Conservation (phyloP, 37 sponge, comb jelly and placozoan genomes). For the Petrosia ficiformis region DNA sequence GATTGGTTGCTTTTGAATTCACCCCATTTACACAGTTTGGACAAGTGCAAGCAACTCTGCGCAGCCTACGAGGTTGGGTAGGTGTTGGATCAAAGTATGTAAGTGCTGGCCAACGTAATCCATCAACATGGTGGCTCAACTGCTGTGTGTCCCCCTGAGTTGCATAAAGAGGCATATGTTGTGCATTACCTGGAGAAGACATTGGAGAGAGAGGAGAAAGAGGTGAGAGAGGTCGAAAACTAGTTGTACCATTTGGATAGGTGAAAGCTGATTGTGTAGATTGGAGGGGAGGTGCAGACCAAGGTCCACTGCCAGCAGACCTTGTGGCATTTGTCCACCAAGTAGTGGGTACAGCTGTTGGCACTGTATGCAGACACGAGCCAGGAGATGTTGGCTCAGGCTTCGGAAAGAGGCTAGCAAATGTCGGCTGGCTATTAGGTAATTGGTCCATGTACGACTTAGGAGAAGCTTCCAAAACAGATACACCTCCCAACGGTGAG, state of each 20-base stretch:
- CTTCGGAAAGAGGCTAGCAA: conserved; percentile 1
- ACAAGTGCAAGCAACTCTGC: conserved; percentile 78
- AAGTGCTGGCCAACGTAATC: not conserved
- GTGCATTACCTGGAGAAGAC: conserved; percentile 4
- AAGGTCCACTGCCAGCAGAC: conserved; percentile 13
- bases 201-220: conserved; percentile 16
- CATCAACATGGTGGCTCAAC: not conserved
- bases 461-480: too few species aligned
- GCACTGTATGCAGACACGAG: not conserved
- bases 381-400: conserved; percentile 39
- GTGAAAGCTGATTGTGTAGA: conserved; percentile 26
- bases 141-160: not conserved
- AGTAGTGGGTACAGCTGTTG: not conserved
- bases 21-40: conserved; percentile 81
- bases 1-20: conserved; percentile 49
- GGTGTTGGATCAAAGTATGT: not conserved
- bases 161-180: not conserved
- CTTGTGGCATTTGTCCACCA: not conserved
- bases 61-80: conserved; percentile 25
- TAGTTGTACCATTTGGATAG: conserved; percentile 25
- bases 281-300: conserved; percentile 43
- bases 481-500: too few species aligned
- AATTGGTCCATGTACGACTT: not conserved
- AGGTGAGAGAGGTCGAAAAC: conserved; percentile 44
- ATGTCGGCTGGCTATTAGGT: not conserved